Conservation (phyloP, 37 sponge, comb jelly and placozoan species). For the Sycon ciliatum region DNA sequence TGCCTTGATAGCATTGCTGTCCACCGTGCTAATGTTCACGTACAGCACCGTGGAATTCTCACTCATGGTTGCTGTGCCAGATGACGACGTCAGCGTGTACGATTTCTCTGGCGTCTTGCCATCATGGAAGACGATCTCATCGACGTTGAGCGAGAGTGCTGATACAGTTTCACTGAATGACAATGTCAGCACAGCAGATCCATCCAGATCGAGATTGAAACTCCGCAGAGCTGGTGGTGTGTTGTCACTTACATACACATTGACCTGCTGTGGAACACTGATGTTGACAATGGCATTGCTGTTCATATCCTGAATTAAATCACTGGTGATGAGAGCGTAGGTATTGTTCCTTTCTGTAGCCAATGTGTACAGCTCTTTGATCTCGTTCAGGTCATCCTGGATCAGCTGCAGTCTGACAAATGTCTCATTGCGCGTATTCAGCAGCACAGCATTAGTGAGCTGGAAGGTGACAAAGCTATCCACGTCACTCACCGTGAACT, state of each 20-base stretch:
- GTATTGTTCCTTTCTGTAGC: constrained; percentile 44
- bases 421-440: constrained; percentile 34
- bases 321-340: constrained; percentile 12
- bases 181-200: constrained; percentile 42
- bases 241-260: constrained; percentile 36
- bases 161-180: constrained; percentile 76
- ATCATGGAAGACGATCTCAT: constrained; percentile 50
- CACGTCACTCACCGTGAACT: constrained; percentile 40
- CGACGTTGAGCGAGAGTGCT: constrained; percentile 50
- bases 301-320: constrained; percentile 46
- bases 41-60: constrained; percentile 40
- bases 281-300: neutral
- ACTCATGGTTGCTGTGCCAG: constrained; percentile 50
- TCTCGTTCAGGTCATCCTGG: constrained; percentile 47
- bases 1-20: constrained; percentile 68
- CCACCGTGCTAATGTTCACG: constrained; percentile 54
- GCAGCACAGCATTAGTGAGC: constrained; percentile 36
- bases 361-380: constrained; percentile 38
- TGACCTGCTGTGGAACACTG: constrained; percentile 33
- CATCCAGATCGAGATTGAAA: constrained; percentile 58
- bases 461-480: constrained; percentile 24
- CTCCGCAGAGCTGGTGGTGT: constrained; percentile 41
- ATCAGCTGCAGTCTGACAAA: constrained; percentile 44
- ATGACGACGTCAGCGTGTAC: constrained; percentile 26
- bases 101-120: constrained; percentile 29